Evolutionary conservation across 2,113 vertebrate genomes (phyloP).

Genomic region (Saccopteryx bilineata): DNA sequence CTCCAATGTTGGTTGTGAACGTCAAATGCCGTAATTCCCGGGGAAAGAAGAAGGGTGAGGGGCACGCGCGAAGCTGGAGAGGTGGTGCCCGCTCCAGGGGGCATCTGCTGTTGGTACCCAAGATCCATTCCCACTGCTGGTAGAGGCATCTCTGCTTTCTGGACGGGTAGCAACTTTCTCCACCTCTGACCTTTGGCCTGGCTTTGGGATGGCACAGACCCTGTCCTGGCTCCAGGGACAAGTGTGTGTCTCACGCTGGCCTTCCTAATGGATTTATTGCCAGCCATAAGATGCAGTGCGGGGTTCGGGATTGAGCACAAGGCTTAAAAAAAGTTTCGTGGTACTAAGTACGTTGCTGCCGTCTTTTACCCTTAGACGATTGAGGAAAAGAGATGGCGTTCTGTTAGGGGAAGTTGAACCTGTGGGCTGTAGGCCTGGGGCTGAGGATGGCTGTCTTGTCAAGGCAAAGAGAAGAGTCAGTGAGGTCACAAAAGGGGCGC

Average conservation of each 20-base stretch:
- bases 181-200: neutral
- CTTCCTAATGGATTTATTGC: neutral
- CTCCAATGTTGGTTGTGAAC: neutral
- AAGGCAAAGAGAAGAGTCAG: neutral
- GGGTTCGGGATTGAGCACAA: neutral
- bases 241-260: neutral
- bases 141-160: neutral
- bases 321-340: neutral
- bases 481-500: neutral
- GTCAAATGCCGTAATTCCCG: neutral
- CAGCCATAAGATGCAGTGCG: neutral
- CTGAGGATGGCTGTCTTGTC: neutral
- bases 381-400: neutral
- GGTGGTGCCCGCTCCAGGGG: neutral
- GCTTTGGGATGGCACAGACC: neutral
- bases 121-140: neutral
- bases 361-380: neutral
- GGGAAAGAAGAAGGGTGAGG: neutral
- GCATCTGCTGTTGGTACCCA: rapidly evolving
- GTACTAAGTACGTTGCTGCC: neutral
- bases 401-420: neutral
- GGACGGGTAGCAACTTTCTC: neutral
- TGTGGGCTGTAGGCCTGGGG: neutral
- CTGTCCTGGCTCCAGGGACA: neutral
- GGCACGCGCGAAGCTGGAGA: neutral